Conservation (phyloP, 2,888 invertebrate species). For the Ligdia adustata region DNA sequence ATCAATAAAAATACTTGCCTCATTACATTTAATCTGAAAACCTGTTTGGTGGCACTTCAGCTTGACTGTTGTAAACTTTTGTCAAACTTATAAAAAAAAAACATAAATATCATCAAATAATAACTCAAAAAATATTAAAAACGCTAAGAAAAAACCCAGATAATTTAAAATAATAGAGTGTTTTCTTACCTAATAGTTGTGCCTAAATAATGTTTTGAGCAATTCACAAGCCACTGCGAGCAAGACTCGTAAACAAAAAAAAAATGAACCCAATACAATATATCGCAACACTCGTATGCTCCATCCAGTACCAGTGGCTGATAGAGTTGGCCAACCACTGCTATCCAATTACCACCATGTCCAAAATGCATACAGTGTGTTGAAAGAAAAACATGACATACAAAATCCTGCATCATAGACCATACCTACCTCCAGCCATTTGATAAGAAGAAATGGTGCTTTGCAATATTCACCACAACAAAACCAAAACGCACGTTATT, state of each 20-base stretch:
- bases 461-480: neutral
- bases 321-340: constrained; percentile 64
- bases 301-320: constrained; percentile 68
- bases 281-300: constrained; percentile 52
- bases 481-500: neutral
- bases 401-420: no score
- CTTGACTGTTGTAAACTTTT: no score
- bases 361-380: constrained; percentile 62
- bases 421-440: neutral
- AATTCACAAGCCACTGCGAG: constrained; percentile 26
- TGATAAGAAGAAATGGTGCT: neutral
- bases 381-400: neutral
- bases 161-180: no score
- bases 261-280: constrained; percentile 63
- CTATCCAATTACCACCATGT: constrained; percentile 66
- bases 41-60: no score
- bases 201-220: constrained; percentile 24
- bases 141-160: no score
- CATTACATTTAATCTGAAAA: no score
- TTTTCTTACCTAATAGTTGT: no score
- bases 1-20: no score
- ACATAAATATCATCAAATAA: no score
- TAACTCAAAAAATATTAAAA: no score
- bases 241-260: neutral
- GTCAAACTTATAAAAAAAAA: no score